phyloP scores from a whole-genome alignment of 2,113 vertebrate species.

The Malaclemys terrapin region DNA sequence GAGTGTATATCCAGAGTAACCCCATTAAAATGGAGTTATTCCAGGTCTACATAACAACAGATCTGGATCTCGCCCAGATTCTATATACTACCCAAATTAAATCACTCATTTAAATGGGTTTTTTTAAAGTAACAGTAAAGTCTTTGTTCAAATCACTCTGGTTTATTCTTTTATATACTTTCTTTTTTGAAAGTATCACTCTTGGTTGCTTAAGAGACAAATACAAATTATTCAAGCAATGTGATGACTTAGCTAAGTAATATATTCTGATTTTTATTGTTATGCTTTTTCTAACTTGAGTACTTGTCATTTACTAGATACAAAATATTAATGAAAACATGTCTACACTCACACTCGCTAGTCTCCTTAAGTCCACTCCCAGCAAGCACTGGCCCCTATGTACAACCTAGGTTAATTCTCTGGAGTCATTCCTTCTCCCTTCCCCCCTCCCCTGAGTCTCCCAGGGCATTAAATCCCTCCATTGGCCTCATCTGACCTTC shows the following conservation, averaged over 20 bases:
- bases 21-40: not conserved
- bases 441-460: not conserved
- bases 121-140: not conserved
- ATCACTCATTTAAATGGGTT: not conserved
- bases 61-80: not conserved
- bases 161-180: not conserved
- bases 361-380: not conserved
- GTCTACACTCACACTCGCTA: not conserved
- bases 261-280: not conserved
- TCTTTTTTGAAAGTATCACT: rapidly evolving
- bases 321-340: not conserved
- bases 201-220: not conserved
- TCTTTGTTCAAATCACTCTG: not conserved
- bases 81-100: not conserved
- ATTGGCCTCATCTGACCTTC: not conserved
- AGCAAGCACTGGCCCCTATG: not conserved
- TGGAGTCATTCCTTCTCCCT: not conserved
- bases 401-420: not conserved
- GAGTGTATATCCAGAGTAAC: not conserved
- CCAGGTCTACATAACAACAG: not conserved
- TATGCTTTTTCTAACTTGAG: not conserved
- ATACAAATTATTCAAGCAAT: not conserved
- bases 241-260: not conserved
- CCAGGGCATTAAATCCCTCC: not conserved
- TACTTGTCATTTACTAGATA: not conserved